These are phyloP conservation scores for Canis aureus DNA, from an alignment of 2,113 vertebrate genomes.

Conservation along the genomic window DNA sequence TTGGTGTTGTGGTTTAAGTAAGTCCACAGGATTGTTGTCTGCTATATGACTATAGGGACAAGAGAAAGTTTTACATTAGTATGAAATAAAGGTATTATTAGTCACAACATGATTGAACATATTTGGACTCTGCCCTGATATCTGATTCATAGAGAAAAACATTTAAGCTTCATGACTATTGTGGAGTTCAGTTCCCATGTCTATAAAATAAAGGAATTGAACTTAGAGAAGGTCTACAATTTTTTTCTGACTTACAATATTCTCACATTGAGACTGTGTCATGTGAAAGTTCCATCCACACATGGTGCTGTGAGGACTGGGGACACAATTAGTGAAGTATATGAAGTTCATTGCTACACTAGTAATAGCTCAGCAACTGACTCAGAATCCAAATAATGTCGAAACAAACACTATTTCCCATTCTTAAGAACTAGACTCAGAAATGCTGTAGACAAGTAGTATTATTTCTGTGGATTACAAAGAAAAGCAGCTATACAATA, in stretches of 20 bases:
- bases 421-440: not conserved
- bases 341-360: not conserved
- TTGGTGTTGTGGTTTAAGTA: not conserved
- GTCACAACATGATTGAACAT: not conserved
- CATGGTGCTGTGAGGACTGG: not conserved
- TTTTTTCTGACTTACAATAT: not conserved
- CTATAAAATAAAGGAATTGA: not conserved
- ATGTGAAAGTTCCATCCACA: not conserved
- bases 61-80: not conserved
- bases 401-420: not conserved
- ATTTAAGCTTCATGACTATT: not conserved
- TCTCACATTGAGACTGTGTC: not conserved
- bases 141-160: not conserved
- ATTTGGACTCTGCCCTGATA: not conserved
- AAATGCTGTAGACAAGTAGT: not conserved
- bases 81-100: not conserved
- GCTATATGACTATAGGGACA: not conserved
- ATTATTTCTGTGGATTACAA: not conserved
- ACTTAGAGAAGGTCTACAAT: not conserved
- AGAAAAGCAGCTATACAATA: not conserved
- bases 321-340: not conserved
- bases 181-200: not conserved
- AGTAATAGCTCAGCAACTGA: not conserved
- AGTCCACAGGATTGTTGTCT: not conserved
- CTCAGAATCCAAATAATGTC: slow-evolving; percentile 2